Conservation (phyloP, 1,140 invertebrate genomes). For the Rhyacophila brunnea region DNA sequence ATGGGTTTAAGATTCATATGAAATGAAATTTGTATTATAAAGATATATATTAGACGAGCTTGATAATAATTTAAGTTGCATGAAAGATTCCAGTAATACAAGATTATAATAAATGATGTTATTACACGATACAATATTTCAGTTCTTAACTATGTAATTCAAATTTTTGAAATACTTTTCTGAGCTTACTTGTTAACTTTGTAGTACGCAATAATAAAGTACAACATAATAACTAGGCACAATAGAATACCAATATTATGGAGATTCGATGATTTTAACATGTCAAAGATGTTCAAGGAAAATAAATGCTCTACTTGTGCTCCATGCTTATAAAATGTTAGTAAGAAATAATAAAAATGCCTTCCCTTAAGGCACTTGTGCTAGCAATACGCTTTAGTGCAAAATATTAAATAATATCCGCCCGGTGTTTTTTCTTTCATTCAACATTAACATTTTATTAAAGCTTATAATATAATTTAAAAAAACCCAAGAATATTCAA, state of each 20-base stretch:
- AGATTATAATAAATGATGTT: too few species aligned
- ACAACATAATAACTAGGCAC: background rate
- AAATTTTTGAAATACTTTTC: too few species aligned
- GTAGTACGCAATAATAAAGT: background rate
- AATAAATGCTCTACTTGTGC: constrained; percentile 28
- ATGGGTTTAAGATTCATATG: too few species aligned
- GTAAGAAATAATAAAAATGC: constrained; percentile 19
- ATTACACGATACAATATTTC: too few species aligned
- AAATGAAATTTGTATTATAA: too few species aligned
- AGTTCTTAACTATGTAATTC: too few species aligned
- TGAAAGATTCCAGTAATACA: too few species aligned
- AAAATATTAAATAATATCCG: constrained; percentile 10
- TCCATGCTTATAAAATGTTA: constrained; percentile 10
- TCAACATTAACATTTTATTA: background rate
- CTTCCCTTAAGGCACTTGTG: constrained; percentile 33
- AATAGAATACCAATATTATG: background rate
- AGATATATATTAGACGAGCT: too few species aligned
- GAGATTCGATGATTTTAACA: background rate
- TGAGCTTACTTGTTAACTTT: too few species aligned
- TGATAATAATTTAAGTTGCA: too few species aligned
- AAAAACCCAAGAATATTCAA: constrained; percentile 15
- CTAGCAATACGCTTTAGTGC: constrained; percentile 19
- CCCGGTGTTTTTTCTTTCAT: too few species aligned
- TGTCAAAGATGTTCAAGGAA: constrained; percentile 4
- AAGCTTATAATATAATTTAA: constrained; percentile 10